These are phyloP conservation scores for Megatriorchis doriae DNA, from an alignment of 2,113 vertebrate species.

Conservation along the genomic window DNA sequence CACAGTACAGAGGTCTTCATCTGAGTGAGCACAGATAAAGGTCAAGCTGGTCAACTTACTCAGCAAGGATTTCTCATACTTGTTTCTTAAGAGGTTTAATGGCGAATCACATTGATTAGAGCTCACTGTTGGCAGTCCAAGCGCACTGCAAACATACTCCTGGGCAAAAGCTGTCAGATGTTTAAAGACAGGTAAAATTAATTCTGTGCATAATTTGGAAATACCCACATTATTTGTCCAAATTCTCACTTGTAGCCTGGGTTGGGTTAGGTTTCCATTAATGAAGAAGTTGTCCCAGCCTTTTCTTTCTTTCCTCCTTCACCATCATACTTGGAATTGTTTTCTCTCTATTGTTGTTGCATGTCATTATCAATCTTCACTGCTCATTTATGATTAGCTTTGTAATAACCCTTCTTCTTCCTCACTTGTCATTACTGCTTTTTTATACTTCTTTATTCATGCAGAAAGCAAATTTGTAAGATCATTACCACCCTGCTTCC, in stretches of 20 bases:
- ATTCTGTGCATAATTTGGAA: background rate
- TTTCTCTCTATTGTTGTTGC: background rate
- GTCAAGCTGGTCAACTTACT: background rate
- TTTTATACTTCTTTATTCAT: background rate
- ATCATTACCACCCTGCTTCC: background rate
- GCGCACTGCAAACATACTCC: background rate
- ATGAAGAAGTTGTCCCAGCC: background rate
- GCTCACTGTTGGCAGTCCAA: background rate
- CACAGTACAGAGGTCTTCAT: background rate
- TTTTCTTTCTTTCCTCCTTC: background rate
- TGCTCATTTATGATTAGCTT: background rate
- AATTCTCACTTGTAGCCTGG: background rate
- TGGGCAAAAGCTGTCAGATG: background rate
- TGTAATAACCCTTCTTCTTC: background rate
- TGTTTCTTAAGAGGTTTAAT: background rate
- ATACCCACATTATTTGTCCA: background rate
- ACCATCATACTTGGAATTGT: background rate
- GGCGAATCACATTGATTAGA: background rate
- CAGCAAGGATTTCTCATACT: background rate
- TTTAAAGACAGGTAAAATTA: background rate
- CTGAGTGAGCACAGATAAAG: background rate
- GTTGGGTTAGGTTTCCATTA: background rate
- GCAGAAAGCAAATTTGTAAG: background rate
- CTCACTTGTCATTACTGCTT: background rate
- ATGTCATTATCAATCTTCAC: background rate